Evolutionary conservation across 92 coral and sea anemone species (phyloP).

Genomic region (Zoanthus sansibaricus): DNA sequence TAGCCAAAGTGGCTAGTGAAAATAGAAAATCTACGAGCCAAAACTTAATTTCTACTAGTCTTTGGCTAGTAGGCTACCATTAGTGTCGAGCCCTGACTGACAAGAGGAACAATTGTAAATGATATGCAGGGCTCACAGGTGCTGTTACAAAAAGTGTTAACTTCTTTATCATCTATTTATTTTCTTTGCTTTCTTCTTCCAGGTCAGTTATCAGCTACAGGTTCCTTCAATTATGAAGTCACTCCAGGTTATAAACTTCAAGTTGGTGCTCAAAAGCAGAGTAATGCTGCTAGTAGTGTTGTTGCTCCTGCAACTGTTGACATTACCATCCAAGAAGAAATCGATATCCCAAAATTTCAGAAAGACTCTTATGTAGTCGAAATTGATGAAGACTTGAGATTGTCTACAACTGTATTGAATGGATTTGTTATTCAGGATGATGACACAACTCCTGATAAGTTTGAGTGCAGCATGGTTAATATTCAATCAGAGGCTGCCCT

Average conservation of each 20-base stretch:
- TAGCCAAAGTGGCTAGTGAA: no score
- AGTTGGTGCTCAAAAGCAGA: constrained; percentile 63
- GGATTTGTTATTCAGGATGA: constrained; percentile 54
- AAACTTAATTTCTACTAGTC: no score
- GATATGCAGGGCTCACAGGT: no score
- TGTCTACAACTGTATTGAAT: constrained; percentile 53
- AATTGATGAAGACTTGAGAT: constrained; percentile 46
- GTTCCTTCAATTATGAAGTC: constrained; percentile 79
- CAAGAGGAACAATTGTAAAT: no score
- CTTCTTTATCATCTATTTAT: no score
- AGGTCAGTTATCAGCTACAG: constrained; percentile 68
- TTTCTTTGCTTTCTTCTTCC: neutral
- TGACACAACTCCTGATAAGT: constrained; percentile 52
- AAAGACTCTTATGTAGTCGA: constrained; percentile 36
- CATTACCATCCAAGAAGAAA: constrained; percentile 54
- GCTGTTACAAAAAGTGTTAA: no score
- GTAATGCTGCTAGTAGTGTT: neutral
- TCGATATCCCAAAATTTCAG: constrained; percentile 73
- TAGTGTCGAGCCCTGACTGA: no score
- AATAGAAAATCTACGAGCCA: no score
- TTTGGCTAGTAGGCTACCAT: no score
- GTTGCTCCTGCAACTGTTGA: constrained; percentile 56
- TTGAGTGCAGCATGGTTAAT: constrained; percentile 59
- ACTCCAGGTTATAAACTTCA: constrained; percentile 54
- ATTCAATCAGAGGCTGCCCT: constrained; percentile 40